Conservation (phyloP, 2,888 invertebrate genomes). For the Acholoe squamosa region DNA sequence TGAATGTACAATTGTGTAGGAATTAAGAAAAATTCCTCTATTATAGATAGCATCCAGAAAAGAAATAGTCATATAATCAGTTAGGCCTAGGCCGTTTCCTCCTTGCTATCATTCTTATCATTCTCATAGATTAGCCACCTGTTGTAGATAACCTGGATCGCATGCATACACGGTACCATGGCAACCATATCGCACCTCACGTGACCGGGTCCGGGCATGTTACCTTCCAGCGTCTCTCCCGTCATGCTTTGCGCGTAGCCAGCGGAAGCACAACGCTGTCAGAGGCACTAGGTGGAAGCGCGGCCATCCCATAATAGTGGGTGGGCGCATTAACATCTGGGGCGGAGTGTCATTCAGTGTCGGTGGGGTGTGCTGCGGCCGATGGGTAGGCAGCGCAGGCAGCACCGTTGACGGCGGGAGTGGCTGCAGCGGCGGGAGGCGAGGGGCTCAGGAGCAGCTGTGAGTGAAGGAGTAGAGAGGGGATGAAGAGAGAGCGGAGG, state of each 20-base stretch:
- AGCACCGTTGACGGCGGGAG: background rate
- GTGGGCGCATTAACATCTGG: slow-evolving; percentile 22
- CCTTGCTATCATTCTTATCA: background rate
- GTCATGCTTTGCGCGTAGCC: background rate
- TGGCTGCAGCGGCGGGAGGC: background rate
- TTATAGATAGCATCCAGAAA: too few relatives aligned
- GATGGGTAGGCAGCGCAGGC: background rate
- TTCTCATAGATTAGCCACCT: background rate
- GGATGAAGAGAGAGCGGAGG: background rate
- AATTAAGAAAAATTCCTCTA: too few relatives aligned
- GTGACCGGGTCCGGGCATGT: too few relatives aligned
- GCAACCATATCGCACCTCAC: background rate
- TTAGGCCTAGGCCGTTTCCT: too few relatives aligned
- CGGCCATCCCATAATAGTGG: slow-evolving; percentile 39
- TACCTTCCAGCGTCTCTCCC: background rate
- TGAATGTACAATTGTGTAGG: too few relatives aligned
- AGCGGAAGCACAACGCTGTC: background rate
- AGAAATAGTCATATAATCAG: too few relatives aligned
- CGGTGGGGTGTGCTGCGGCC: slow-evolving; percentile 6
- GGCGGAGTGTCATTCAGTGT: background rate
- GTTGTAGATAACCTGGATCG: background rate
- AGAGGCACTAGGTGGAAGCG: background rate
- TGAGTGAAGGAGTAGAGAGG: background rate
- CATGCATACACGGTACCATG: background rate
- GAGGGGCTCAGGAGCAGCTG: background rate